Evolutionary conservation across 2,797 vertebrate genomes (phyloP), one percentile per base, ranked within the genome.

Genomic region (Phoxinus dragarum): DNA sequence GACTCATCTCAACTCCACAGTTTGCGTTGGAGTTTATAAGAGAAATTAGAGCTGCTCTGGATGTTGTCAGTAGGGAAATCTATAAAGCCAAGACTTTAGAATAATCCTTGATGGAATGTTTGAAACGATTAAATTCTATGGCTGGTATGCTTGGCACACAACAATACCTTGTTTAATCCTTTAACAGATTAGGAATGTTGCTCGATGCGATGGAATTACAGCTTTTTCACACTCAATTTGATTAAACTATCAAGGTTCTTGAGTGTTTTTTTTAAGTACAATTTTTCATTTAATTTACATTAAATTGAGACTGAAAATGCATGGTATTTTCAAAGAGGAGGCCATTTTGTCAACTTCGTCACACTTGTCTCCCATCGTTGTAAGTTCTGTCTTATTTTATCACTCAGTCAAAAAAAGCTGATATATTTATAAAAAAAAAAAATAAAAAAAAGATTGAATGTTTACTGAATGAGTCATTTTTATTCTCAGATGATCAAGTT

Each of bases 171-270:
- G 40, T 86, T 87, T 87, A 90, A 88, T 83, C 81, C 86, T 73
- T 86, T 82, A 54, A 42, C 72, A 89, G 92, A 93, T 94, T 91
- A 93, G 90, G 88, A 91, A 85, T 82, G 72, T 84, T 89, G 87
- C 82, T 88, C 80, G 88, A 83, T 88, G 89, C 85, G 86, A 92
- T 88, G 82, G 83, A 83, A 87, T 88, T 89, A 87, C 88, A 92
- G 87, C 86, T 84, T 89, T 77, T 90, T 92, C 90, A 91, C 90
- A 90, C 86, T 86, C 88, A 81, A 86, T 93, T 90, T 91, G 92
- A 91, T 90, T 89, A 86, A 85, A 80, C 78, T 88, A 87, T 76
- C 88, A 61, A 89, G 86, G 82, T 84, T 89, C 44, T 42, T 89
- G 83, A 83, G 64, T 84, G 80, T 88, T 88, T 89, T 12, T 3